phyloP scores from a whole-genome alignment of 2,113 vertebrate species.

The Sinocyclocheilus anophthalmus region DNA sequence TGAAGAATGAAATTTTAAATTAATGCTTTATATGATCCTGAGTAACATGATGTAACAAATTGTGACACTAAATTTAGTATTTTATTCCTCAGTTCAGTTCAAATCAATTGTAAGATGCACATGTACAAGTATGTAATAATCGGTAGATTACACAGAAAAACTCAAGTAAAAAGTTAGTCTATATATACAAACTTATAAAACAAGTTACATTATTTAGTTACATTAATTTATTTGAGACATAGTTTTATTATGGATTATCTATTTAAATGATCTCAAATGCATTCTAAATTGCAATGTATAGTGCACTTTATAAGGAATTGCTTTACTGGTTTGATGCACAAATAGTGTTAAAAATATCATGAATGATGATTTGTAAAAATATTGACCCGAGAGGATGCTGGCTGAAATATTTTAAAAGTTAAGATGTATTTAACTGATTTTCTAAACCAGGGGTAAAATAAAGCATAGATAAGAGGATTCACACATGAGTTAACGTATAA shows the following conservation, averaged over 20 bases:
- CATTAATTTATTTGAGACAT: no score
- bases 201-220: no score
- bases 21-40: not conserved
- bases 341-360: not conserved
- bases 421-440: not conserved
- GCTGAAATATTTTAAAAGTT: not conserved
- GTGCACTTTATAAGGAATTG: not conserved
- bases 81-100: not conserved
- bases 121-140: not conserved
- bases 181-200: no score
- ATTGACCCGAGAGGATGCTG: not conserved
- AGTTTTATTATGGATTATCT: not conserved
- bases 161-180: no score
- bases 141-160: no score
- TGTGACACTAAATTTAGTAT: not conserved
- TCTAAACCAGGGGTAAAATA: conserved; percentile 59
- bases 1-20: not conserved
- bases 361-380: not conserved
- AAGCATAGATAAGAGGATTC: conserved; percentile 55
- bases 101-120: not conserved
- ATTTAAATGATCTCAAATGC: no score
- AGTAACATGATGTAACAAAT: not conserved
- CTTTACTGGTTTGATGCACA: not conserved
- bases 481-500: conserved; percentile 55
- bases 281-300: not conserved